phyloP scores from a whole-genome alignment of 2,113 vertebrate species.

The Centropristis striata region DNA sequence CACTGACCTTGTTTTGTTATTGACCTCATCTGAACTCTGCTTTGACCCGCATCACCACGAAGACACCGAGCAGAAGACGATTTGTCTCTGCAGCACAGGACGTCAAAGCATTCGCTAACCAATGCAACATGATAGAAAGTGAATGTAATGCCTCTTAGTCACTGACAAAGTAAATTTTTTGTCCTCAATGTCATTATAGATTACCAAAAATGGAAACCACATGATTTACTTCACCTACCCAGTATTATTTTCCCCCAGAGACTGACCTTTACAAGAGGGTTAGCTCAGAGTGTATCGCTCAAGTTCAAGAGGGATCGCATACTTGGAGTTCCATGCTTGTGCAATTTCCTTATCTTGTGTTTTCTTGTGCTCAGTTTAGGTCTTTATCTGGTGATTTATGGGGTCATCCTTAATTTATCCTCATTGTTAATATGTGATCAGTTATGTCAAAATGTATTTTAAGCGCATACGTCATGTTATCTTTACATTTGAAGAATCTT shows the following conservation, averaged over 20 bases:
- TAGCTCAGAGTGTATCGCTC: slow-evolving; percentile 3
- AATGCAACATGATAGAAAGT: not conserved
- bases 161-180: slow-evolving; percentile 10
- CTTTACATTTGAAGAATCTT: not conserved
- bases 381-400: slow-evolving; percentile 33
- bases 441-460: slow-evolving; percentile 31
- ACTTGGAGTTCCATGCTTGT: slow-evolving; percentile 35
- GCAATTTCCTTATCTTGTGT: slow-evolving; percentile 45
- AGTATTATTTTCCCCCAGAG: not conserved
- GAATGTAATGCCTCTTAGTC: not conserved
- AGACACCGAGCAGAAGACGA: no score
- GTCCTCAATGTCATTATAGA: not conserved
- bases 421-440: not conserved
- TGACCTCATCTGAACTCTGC: slow-evolving; percentile 17
- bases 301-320: slow-evolving; percentile 23
- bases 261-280: slow-evolving; percentile 10
- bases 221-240: not conserved
- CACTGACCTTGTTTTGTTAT: slow-evolving; percentile 1
- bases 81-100: not conserved
- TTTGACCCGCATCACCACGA: not conserved
- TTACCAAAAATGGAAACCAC: slow-evolving; percentile 4
- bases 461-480: not conserved
- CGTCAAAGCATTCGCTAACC: not conserved
- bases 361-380: slow-evolving; percentile 25
- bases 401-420: slow-evolving; percentile 1